These are phyloP conservation scores for Adelphocoris suturalis DNA, from an alignment of 2,888 invertebrate species.

Conservation along the genomic window DNA sequence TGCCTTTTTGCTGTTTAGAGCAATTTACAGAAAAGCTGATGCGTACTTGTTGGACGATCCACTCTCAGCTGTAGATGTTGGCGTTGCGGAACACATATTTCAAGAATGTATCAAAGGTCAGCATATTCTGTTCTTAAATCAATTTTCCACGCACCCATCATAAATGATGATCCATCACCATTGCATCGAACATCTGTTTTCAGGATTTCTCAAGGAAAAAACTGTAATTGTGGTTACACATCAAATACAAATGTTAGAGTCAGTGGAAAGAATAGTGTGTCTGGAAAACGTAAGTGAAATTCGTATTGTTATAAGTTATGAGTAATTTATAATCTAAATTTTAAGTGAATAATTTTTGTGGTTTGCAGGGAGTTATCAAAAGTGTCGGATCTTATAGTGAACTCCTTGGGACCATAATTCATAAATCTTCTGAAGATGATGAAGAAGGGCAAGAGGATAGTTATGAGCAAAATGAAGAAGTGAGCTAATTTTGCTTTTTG, in stretches of 20 bases:
- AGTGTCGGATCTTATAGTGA: neutral
- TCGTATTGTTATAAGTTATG: neutral
- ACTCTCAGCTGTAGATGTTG: slow-evolving; percentile 88
- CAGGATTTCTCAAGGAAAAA: slow-evolving; percentile 15
- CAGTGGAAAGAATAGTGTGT: neutral
- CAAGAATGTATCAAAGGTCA: slow-evolving; percentile 84
- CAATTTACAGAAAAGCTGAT: slow-evolving; percentile 87
- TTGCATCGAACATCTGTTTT: neutral
- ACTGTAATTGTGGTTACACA: slow-evolving; percentile 39
- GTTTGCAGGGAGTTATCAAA: neutral
- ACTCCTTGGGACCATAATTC: neutral
- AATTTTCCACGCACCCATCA: no score
- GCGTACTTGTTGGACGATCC: slow-evolving; percentile 90
- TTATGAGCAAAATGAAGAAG: no score
- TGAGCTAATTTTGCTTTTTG: no score
- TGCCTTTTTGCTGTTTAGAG: slow-evolving; percentile 78
- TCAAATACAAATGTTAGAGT: neutral
- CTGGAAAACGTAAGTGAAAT: slow-evolving; percentile 30
- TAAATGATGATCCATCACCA: no score
- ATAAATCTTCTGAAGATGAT: neutral
- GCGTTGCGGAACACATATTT: slow-evolving; percentile 87
- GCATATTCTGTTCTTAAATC: neutral
- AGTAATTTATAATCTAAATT: neutral
- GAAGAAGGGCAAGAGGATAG: neutral
- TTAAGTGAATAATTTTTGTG: neutral